These are phyloP conservation scores for Nibea coibor DNA, from an alignment of 2,113 vertebrate species.

Conservation along the genomic window DNA sequence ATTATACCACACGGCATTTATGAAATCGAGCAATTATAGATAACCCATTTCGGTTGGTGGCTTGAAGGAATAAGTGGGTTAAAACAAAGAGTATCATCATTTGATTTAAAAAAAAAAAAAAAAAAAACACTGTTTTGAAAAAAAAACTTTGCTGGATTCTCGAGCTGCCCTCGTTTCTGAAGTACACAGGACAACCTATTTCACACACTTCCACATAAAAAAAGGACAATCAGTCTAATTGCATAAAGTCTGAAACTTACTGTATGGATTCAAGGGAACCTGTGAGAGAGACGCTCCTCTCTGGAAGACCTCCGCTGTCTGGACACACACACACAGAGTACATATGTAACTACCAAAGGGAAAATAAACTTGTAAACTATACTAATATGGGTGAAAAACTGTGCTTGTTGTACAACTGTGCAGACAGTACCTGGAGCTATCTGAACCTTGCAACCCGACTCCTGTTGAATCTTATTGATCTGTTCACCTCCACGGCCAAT, in stretches of 20 bases:
- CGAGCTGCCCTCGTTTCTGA: neutral
- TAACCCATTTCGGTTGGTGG: neutral
- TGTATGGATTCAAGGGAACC: slow-evolving; percentile 37
- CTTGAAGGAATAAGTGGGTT: neutral
- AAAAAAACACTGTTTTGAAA: neutral
- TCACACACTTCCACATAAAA: neutral
- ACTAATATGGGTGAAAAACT: neutral
- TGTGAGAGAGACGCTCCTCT: slow-evolving; percentile 46
- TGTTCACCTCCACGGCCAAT: slow-evolving; percentile 59
- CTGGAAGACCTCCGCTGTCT: slow-evolving; percentile 55
- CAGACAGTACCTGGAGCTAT: slow-evolving; percentile 50
- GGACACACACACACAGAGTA: slow-evolving; percentile 8
- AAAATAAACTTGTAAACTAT: neutral
- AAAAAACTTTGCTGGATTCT: neutral
- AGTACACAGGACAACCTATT: neutral
- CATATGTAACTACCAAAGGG: neutral
- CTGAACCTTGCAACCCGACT: slow-evolving; percentile 56
- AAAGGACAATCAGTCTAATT: neutral
- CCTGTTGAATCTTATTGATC: slow-evolving; percentile 57
- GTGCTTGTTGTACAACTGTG: neutral
- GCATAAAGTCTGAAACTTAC: slow-evolving; percentile 28
- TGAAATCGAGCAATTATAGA: neutral
- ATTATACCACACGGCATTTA: neutral
- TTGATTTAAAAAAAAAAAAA: too few relatives aligned
- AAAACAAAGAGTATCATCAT: neutral